These are phyloP conservation scores for Hemitrygon akajei DNA, from an alignment of 2,797 vertebrate species.

Conservation along the genomic window DNA sequence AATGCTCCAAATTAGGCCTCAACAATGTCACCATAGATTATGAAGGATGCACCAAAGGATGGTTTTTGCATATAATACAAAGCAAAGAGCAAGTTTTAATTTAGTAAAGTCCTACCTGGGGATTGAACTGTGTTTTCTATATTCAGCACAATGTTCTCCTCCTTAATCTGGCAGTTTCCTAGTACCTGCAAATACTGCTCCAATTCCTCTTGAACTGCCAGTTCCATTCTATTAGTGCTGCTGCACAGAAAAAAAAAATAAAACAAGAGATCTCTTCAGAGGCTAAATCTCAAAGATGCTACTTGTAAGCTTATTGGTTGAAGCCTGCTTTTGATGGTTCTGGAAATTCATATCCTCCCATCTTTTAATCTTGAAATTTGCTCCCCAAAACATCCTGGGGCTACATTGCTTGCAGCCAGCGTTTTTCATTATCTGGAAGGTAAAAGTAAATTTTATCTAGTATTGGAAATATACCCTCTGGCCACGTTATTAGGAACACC, in stretches of 20 bases:
- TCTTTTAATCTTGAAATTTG: neutral
- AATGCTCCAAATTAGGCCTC: no score
- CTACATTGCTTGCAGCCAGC: neutral
- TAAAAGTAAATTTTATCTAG: neutral
- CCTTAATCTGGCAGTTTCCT: neutral
- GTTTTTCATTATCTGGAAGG: neutral
- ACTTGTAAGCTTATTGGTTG: neutral
- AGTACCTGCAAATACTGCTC: neutral
- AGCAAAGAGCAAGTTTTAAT: neutral
- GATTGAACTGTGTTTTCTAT: neutral
- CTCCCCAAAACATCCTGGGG: neutral
- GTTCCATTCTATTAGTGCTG: neutral
- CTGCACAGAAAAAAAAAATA: neutral
- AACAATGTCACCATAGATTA: no score
- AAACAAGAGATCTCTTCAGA: neutral
- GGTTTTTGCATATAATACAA: neutral
- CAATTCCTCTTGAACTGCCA: neutral
- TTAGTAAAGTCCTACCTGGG: constrained; percentile 2
- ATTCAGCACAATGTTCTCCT: neutral
- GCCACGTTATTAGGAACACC: no score
- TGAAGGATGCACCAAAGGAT: neutral
- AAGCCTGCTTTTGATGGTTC: constrained; percentile 5
- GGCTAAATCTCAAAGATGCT: neutral
- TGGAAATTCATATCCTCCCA: neutral
- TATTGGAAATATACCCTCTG: neutral